Conservation (phyloP, 2,113 vertebrate genomes). For the Colinus virginianus region DNA sequence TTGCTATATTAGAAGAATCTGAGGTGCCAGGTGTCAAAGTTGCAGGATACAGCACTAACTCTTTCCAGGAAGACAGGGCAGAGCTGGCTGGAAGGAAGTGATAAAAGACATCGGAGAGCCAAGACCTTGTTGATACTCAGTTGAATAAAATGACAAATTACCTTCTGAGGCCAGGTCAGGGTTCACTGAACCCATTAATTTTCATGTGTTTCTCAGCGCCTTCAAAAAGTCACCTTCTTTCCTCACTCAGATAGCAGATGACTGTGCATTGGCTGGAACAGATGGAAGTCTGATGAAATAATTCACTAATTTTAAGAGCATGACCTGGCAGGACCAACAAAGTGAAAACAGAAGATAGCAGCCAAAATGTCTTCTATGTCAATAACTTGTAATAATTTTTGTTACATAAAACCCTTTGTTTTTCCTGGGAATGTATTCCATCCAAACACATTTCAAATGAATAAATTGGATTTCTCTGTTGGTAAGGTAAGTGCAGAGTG, state of each 20-base stretch:
- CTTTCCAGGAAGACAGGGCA: neutral
- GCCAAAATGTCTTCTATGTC: neutral
- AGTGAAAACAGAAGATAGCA: neutral
- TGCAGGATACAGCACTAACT: neutral
- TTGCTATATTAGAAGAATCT: neutral
- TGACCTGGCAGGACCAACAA: neutral
- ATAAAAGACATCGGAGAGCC: neutral
- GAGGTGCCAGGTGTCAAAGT: neutral
- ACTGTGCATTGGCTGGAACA: neutral
- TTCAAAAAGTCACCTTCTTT: neutral
- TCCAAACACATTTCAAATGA: neutral
- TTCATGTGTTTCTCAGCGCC: neutral
- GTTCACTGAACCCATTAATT: neutral
- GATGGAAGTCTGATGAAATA: constrained; percentile 30
- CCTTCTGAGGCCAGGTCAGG: neutral
- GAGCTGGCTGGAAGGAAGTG: neutral
- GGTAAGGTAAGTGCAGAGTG: neutral
- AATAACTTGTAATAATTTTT: neutral
- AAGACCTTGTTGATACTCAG: neutral
- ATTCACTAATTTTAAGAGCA: neutral
- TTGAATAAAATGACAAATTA: neutral
- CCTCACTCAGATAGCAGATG: neutral
- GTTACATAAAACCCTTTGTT: neutral
- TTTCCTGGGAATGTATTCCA: neutral
- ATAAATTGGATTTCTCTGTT: neutral